Percentiles rank a stretch among this genome's conserved stretches.
Evolutionary conservation across 2,797 vertebrate species (phyloP).

Genomic region (Cottoperca gobio): DNA sequence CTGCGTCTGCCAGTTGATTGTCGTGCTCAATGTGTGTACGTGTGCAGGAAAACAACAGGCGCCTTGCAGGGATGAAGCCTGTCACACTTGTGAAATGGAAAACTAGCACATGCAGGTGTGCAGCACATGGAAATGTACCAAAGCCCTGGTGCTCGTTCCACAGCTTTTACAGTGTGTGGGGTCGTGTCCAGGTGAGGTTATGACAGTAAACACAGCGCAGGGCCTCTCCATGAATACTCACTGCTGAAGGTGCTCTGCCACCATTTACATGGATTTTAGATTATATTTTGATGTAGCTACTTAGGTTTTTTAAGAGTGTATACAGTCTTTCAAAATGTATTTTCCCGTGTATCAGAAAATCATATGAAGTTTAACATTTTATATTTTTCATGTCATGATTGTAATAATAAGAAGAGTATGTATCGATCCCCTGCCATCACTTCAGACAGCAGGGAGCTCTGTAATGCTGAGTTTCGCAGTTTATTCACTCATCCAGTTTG

Average conservation of each 20-base stretch:
- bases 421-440: conserved; percentile 48
- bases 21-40: conserved; percentile 24
- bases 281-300: not conserved
- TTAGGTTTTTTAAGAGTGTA: not conserved
- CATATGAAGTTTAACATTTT: not conserved
- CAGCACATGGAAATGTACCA: conserved; percentile 78
- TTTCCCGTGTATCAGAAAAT: not conserved
- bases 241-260: conserved; percentile 31
- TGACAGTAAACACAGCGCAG: conserved; percentile 75
- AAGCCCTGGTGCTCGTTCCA: conserved; percentile 50
- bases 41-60: conserved; percentile 54
- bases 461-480: conserved; percentile 58
- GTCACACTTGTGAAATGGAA: conserved; percentile 74
- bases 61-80: conserved; percentile 43
- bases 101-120: conserved; percentile 75
- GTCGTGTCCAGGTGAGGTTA: conserved; percentile 76
- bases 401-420: conserved; percentile 21
- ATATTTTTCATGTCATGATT: conserved; percentile 8
- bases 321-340: not conserved
- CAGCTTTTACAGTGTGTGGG: conserved; percentile 62
- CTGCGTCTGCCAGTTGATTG: conserved; percentile 32
- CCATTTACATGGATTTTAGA: not conserved
- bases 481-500: conserved; percentile 56
- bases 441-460: conserved; percentile 40
- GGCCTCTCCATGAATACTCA: conserved; percentile 34